Evolutionary conservation across 2,797 vertebrate genomes (phyloP).

Genomic region (Glossophaga mutica): DNA sequence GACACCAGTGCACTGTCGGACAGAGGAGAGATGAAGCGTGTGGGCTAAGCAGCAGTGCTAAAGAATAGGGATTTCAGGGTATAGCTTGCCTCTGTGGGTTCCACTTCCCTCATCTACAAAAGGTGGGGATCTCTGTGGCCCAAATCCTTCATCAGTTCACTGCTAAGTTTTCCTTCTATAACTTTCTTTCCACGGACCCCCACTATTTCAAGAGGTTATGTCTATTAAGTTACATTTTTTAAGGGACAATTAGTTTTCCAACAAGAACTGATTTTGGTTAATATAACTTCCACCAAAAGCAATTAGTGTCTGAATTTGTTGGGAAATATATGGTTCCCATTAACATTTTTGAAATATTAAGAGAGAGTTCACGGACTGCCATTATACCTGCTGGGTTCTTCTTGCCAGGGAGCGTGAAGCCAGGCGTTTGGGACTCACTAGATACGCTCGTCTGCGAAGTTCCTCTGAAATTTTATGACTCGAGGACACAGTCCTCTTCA

Average conservation of each 20-base stretch:
- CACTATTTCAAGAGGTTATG: background rate
- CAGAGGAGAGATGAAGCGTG: accelerated
- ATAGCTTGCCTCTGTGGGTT: background rate
- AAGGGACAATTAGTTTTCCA: constrained; percentile 64
- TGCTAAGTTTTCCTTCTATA: background rate
- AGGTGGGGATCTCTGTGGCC: background rate
- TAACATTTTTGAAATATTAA: constrained; percentile 65
- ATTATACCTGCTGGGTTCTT: background rate
- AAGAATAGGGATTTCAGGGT: background rate
- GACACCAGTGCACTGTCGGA: accelerated
- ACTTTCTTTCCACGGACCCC: background rate
- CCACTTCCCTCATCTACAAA: background rate
- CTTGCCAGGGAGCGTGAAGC: background rate
- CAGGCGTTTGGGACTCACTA: background rate
- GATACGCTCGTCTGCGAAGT: background rate
- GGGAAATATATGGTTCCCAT: constrained; percentile 56
- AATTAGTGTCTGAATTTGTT: constrained; percentile 66
- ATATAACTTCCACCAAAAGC: constrained; percentile 64
- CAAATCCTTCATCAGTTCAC: background rate
- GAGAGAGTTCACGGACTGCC: constrained; percentile 32
- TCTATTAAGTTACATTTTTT: constrained; percentile 36
- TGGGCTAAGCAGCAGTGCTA: too few relatives aligned
- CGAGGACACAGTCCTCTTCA: background rate
- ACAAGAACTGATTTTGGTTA: constrained; percentile 66
- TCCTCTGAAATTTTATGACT: background rate